phyloP scores from a whole-genome alignment of 2,888 invertebrate species.

The Eurytoma californica region DNA sequence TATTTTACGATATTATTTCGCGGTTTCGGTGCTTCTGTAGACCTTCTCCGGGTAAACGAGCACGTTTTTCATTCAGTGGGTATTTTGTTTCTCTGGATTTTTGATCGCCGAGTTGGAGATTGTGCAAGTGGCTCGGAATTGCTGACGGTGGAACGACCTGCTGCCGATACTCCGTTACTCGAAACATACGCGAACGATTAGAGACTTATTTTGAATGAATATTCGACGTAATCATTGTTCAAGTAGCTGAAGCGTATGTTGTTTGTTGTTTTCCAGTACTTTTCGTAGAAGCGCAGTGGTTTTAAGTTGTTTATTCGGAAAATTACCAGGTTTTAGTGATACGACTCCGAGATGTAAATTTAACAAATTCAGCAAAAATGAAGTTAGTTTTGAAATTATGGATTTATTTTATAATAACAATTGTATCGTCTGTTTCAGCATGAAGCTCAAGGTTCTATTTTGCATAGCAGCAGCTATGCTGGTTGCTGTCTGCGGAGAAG shows the following conservation, averaged over 20 bases:
- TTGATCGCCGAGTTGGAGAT: no score
- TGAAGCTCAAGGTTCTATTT: constrained; percentile 74
- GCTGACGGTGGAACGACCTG: constrained; percentile 21
- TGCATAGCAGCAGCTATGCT: constrained; percentile 75
- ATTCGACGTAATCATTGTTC: neutral
- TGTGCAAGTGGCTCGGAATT: neutral
- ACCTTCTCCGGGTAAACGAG: no score
- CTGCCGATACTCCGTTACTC: neutral
- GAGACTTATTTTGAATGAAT: constrained; percentile 45
- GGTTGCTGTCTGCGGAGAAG: constrained; percentile 77
- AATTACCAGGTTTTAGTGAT: constrained; percentile 9
- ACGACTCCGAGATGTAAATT: neutral
- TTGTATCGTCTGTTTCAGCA: constrained; percentile 65
- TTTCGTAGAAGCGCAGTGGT: neutral
- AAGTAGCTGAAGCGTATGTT: neutral
- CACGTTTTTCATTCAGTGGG: no score
- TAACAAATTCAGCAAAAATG: no score
- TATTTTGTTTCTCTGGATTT: neutral
- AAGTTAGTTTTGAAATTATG: no score
- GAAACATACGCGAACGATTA: constrained; percentile 48
- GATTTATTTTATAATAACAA: no score
- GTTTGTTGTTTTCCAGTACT: neutral
- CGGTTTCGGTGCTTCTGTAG: no score
- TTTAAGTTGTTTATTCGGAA: neutral
- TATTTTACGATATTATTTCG: neutral